These are phyloP conservation scores for Pachypanchax playfairii DNA, from an alignment of 2,113 vertebrate genomes.

Conservation along the genomic window DNA sequence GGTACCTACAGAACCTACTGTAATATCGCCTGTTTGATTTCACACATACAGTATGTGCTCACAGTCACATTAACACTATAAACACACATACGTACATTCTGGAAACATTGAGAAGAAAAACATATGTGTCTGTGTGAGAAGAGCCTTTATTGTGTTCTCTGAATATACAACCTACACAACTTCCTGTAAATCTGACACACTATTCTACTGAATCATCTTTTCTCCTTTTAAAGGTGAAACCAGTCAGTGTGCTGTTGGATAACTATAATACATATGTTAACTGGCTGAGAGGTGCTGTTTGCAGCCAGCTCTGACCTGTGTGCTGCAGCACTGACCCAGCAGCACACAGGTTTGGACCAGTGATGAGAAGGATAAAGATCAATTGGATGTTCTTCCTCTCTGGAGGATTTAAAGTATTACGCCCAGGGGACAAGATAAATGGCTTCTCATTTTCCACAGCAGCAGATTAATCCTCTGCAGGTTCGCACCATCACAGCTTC, in stretches of 20 bases:
- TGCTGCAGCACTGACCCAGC: conserved; percentile 16
- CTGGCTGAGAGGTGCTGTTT: not conserved
- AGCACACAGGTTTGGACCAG: conserved; percentile 13
- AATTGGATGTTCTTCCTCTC: conserved; percentile 37
- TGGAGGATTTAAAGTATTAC: conserved; percentile 51
- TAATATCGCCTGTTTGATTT: conserved; percentile 2
- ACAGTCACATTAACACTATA: not conserved
- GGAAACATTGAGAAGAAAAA: too few species aligned
- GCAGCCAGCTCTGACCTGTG: too few species aligned
- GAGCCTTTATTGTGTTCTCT: too few species aligned
- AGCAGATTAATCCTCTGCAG: conserved; percentile 46
- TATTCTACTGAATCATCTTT: too few species aligned
- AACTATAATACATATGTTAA: not conserved
- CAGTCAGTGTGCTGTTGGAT: too few species aligned
- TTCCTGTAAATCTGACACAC: not conserved
- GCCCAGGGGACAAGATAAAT: conserved; percentile 36
- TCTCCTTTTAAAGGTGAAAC: too few species aligned
- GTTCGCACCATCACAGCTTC: conserved; percentile 31
- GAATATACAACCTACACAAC: not conserved
- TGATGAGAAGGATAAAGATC: conserved; percentile 29
- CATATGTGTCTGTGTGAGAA: not conserved
- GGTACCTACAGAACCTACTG: conserved; percentile 1
- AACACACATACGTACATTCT: not conserved
- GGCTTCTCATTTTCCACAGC: conserved; percentile 50
- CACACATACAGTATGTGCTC: not conserved